phyloP scores from a whole-genome alignment of 2,888 invertebrate genomes.

The Sussaba pulchella region DNA sequence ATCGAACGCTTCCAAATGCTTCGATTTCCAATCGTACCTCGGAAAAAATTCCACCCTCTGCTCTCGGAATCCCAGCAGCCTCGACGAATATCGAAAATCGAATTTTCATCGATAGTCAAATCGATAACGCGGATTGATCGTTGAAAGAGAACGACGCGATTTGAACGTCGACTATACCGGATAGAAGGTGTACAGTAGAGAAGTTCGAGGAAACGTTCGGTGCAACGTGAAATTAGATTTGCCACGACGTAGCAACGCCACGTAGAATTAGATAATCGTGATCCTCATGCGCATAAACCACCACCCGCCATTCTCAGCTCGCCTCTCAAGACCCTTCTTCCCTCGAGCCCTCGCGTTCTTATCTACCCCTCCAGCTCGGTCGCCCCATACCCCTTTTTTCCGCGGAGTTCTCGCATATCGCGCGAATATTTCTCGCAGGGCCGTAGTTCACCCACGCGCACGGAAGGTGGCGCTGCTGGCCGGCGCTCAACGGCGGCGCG shows the following conservation, averaged over 20 bases:
- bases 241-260: constrained; percentile 64
- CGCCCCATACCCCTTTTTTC: constrained; percentile 24
- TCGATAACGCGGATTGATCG: background rate
- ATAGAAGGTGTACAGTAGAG: no score
- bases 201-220: constrained; percentile 44
- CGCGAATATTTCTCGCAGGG: constrained; percentile 10
- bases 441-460: constrained; percentile 11
- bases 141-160: constrained; percentile 50
- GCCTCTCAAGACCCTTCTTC: constrained; percentile 10
- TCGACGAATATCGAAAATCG: constrained; percentile 36
- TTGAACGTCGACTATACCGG: constrained; percentile 14
- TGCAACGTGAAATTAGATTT: constrained; percentile 72
- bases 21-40: constrained; percentile 29
- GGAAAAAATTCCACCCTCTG: background rate
- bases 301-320: constrained; percentile 35
- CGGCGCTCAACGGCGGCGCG: constrained; percentile 4
- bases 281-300: constrained; percentile 44
- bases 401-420: background rate
- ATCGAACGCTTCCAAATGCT: constrained; percentile 42
- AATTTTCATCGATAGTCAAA: constrained; percentile 55
- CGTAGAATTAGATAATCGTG: constrained; percentile 71
- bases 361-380: background rate
- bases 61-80: background rate
- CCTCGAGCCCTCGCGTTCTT: constrained; percentile 6
- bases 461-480: constrained; percentile 7